phyloP scores from a whole-genome alignment of 2,113 vertebrate species.

The Agelaius phoeniceus region DNA sequence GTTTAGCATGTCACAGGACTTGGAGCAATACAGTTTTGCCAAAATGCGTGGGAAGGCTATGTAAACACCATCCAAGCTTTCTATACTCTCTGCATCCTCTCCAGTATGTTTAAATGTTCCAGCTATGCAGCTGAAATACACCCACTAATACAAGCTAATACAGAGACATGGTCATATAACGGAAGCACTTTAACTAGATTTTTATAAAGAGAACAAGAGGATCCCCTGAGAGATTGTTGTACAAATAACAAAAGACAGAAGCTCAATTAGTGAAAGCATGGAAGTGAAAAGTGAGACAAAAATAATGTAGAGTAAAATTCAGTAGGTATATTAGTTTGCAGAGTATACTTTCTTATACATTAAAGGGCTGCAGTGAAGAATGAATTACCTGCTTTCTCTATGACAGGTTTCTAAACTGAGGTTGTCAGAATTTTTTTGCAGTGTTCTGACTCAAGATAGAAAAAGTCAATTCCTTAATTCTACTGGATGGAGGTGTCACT shows the following conservation, averaged over 20 bases:
- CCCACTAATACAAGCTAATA: slow-evolving; percentile 9
- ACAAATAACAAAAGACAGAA: slow-evolving; percentile 12
- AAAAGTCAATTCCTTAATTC: slow-evolving; percentile 51
- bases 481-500: slow-evolving; percentile 31
- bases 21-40: neutral
- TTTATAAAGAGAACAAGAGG: slow-evolving; percentile 9
- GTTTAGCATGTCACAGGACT: neutral
- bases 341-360: neutral
- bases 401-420: slow-evolving; percentile 15
- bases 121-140: neutral
- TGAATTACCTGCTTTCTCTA: slow-evolving; percentile 9
- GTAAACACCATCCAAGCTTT: slow-evolving; percentile 21
- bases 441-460: neutral
- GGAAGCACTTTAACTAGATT: neutral
- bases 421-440: slow-evolving; percentile 46
- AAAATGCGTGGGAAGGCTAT: neutral
- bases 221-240: neutral
- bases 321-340: neutral
- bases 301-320: neutral
- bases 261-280: slow-evolving; percentile 6
- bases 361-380: neutral
- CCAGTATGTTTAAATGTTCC: neutral
- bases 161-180: neutral
- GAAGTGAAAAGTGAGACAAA: slow-evolving; percentile 6
- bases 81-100: neutral